Percentiles rank a stretch among this genome's conserved stretches.
These are phyloP conservation scores for Anguilla megastoma DNA, from an alignment of 2,797 vertebrate genomes.

Conservation along the genomic window DNA sequence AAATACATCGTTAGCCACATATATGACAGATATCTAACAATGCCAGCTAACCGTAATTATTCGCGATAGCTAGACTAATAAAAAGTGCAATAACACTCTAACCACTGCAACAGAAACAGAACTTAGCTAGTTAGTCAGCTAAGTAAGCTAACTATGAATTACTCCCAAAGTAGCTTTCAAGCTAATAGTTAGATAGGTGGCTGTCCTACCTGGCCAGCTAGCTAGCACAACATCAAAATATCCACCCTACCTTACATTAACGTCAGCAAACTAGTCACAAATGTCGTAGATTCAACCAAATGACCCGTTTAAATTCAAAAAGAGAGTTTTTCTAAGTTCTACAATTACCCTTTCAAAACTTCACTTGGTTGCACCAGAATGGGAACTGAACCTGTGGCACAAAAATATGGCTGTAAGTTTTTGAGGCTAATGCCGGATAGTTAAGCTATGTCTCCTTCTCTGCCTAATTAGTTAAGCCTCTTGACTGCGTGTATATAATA, in stretches of 20 bases:
- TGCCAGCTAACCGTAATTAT: background rate
- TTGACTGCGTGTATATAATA: background rate
- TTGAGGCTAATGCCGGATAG: background rate
- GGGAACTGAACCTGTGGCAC: background rate
- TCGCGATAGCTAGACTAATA: background rate
- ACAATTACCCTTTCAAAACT: background rate
- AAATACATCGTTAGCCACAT: background rate
- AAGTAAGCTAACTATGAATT: background rate
- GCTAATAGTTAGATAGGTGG: background rate
- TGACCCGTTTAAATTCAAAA: background rate
- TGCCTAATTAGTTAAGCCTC: background rate
- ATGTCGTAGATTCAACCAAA: background rate
- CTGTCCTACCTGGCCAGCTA: background rate
- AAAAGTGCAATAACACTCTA: background rate
- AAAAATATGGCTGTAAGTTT: background rate
- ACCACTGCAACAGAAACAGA: background rate
- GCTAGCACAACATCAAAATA: background rate
- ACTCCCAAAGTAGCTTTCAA: background rate
- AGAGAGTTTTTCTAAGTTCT: background rate
- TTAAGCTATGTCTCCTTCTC: background rate
- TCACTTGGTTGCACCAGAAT: background rate
- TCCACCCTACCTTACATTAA: background rate
- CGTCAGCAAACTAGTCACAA: background rate
- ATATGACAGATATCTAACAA: background rate
- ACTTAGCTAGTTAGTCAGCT: background rate